Evolutionary conservation across 2,888 invertebrate species (phyloP).

Genomic region (Lasioglossum zephyrum): DNA sequence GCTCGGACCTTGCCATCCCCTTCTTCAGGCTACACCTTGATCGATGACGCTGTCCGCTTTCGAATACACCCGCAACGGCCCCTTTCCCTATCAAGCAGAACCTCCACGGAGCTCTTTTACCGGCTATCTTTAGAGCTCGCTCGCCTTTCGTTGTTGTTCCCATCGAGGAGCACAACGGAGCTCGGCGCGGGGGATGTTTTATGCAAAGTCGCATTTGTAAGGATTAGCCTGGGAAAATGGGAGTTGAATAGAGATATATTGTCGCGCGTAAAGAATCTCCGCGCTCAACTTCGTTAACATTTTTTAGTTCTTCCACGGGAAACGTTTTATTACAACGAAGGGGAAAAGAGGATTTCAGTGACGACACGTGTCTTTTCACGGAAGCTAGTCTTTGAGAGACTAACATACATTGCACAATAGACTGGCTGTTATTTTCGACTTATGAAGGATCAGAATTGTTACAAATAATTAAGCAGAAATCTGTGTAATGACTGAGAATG

Average conservation of each 20-base stretch:
- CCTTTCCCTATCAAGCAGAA: constrained; percentile 25
- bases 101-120: background rate
- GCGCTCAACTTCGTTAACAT: constrained; percentile 1
- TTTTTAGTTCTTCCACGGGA: background rate
- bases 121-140: background rate
- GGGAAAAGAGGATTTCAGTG: background rate
- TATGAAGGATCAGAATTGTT: no score
- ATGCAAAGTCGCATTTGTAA: constrained; percentile 9
- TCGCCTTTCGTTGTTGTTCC: background rate
- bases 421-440: no score
- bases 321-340: background rate
- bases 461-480: no score
- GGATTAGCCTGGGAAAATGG: constrained; percentile 9
- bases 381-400: background rate
- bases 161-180: background rate
- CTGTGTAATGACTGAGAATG: background rate
- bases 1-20: background rate
- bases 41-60: constrained; percentile 41
- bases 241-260: background rate
- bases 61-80: constrained; percentile 14
- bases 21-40: constrained; percentile 20
- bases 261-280: background rate
- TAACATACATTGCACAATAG: background rate
- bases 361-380: background rate
- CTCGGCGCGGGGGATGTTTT: background rate